Evolutionary conservation across 2,888 invertebrate species (phyloP).

Genomic region (Thymelicus sylvestris): DNA sequence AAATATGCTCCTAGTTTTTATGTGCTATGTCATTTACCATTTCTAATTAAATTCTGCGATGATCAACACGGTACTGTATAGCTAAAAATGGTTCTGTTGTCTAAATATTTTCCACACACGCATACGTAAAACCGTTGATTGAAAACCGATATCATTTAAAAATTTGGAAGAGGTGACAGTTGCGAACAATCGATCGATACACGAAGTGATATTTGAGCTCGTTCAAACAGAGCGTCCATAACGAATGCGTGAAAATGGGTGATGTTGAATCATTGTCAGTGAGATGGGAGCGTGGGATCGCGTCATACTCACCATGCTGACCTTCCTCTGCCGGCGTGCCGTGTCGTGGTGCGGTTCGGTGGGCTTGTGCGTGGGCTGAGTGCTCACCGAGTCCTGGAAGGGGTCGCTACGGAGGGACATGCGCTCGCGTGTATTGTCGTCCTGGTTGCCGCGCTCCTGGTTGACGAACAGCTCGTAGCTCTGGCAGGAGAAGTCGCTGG

Average conservation of each 20-base stretch:
- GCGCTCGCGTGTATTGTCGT: conserved; percentile 95
- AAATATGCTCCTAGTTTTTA: not conserved
- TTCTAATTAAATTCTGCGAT: conserved; percentile 3
- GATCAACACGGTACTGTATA: not conserved
- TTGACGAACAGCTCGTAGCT: conserved; percentile 96
- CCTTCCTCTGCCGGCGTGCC: conserved; percentile 90
- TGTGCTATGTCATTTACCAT: conserved; percentile 1
- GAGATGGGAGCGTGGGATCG: conserved; percentile 56
- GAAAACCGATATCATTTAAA: too few species aligned
- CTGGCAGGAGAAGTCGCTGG: conserved; percentile 95
- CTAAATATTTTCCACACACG: conserved; percentile 31
- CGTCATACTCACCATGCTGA: conserved; percentile 93
- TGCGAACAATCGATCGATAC: not conserved
- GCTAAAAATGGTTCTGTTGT: conserved; percentile 10
- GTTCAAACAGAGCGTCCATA: conserved; percentile 4
- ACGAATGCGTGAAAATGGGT: conserved; percentile 27
- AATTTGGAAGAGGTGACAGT: too few species aligned
- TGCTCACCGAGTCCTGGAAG: conserved; percentile 94
- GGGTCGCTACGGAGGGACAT: conserved; percentile 96
- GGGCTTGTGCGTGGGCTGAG: conserved; percentile 87
- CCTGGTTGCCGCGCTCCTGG: conserved; percentile 94
- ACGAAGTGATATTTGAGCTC: not conserved
- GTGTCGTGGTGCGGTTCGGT: conserved; percentile 82
- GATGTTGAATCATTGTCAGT: conserved; percentile 69
- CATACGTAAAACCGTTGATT: not conserved